These are phyloP conservation scores for Dione vanillae DNA, from an alignment of 2,888 invertebrate genomes.

Conservation along the genomic window DNA sequence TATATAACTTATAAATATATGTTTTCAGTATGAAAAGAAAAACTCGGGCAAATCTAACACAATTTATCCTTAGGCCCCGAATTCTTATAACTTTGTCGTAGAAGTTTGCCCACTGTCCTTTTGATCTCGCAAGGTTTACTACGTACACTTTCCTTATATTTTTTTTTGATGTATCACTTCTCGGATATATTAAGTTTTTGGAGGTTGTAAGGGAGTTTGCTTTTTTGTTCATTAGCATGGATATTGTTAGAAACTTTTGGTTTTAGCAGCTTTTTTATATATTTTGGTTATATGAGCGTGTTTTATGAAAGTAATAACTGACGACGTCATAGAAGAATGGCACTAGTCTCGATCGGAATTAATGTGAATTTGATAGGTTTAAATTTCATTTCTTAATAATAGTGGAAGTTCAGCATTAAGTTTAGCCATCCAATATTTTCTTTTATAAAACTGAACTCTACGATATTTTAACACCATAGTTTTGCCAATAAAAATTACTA, in stretches of 20 bases:
- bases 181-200: constrained; percentile 41
- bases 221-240: constrained; percentile 13
- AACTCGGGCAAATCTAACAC: constrained; percentile 54
- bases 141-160: constrained; percentile 54
- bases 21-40: constrained; percentile 8
- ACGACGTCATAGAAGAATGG: neutral
- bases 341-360: no score
- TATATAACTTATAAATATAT: neutral
- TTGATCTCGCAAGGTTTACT: constrained; percentile 64
- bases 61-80: constrained; percentile 55
- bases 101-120: constrained; percentile 55
- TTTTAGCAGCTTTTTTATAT: neutral
- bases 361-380: no score
- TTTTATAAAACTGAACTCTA: no score
- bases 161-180: constrained; percentile 54
- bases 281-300: no score
- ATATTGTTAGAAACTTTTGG: neutral
- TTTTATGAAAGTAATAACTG: neutral
- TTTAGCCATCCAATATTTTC: no score
- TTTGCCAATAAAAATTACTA: no score
- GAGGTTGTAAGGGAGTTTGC: constrained; percentile 21
- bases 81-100: constrained; percentile 52
- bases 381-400: no score
- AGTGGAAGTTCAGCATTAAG: no score
- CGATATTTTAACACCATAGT: no score